Conservation (phyloP, 2,113 vertebrate species). For the Machaerirhynchus nigripectus region DNA sequence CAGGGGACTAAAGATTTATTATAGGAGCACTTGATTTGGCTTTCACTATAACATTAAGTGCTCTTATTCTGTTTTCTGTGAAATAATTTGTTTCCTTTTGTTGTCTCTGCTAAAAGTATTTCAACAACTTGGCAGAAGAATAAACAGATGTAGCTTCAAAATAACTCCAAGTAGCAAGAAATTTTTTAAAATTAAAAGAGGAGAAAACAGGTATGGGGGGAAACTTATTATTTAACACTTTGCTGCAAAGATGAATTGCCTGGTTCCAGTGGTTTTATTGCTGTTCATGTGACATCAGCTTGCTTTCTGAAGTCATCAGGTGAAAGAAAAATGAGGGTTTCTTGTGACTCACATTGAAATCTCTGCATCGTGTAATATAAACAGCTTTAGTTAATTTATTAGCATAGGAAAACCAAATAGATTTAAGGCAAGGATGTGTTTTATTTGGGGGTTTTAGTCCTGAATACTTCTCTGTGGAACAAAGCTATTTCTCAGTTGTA, state of each 20-base stretch:
- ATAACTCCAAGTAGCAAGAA: not conserved
- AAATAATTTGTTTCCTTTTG: conserved; percentile 28
- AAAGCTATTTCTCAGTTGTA: not conserved
- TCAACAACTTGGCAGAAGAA: conserved; percentile 1
- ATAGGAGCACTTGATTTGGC: conserved; percentile 1
- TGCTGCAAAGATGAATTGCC: not conserved
- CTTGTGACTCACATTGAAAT: not conserved
- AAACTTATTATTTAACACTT: not conserved
- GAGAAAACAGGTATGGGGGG: not conserved
- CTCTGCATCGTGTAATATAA: not conserved
- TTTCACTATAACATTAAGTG: not conserved
- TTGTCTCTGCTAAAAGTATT: not conserved
- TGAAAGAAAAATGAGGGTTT: not conserved
- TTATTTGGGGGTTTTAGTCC: not conserved
- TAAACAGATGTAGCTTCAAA: not conserved
- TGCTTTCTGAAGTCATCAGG: not conserved
- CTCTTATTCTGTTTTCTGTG: not conserved
- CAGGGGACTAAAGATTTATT: not conserved
- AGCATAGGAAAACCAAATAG: not conserved
- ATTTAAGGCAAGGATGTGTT: not conserved
- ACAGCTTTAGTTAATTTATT: not conserved
- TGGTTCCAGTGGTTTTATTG: not conserved
- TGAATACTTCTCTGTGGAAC: not conserved
- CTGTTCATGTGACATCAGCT: not conserved
- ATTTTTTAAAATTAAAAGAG: not conserved